These are phyloP conservation scores for Scaptomyza pallida DNA, from an alignment of 1,140 invertebrate genomes.

Conservation along the genomic window DNA sequence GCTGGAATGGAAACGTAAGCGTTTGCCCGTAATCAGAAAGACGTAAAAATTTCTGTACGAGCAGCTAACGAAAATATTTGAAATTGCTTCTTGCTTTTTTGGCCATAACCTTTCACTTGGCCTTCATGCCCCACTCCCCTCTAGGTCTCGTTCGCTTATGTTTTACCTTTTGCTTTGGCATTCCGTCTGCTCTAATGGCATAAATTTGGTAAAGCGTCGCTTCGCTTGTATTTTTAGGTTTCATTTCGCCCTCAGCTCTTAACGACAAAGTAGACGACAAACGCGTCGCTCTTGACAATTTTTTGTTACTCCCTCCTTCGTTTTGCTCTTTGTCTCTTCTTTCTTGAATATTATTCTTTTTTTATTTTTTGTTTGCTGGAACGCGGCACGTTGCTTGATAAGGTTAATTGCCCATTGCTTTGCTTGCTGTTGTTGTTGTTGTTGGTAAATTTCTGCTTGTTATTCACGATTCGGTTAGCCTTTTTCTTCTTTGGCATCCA, in stretches of 20 bases:
- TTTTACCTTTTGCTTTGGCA: conserved; percentile 51
- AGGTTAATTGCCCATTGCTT: conserved; percentile 75
- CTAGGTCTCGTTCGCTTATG: background rate
- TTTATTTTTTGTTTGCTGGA: conserved; percentile 16
- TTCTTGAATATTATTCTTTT: conserved; percentile 15
- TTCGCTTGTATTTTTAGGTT: conserved; percentile 35
- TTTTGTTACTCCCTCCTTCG: conserved; percentile 34
- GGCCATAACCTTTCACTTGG: conserved; percentile 48
- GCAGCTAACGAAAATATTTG: conserved; percentile 79
- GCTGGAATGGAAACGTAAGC: conserved; percentile 35
- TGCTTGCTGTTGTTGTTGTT: no score
- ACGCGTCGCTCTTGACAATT: conserved; percentile 24
- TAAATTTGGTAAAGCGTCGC: conserved; percentile 62
- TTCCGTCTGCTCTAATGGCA: conserved; percentile 77
- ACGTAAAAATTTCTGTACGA: conserved; percentile 76
- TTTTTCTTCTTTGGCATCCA: conserved; percentile 36
- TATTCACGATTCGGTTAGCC: conserved; percentile 41
- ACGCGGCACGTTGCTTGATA: conserved; percentile 57
- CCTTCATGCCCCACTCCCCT: background rate
- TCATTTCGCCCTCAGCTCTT: conserved; percentile 25
- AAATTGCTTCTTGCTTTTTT: conserved; percentile 75
- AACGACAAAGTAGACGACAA: conserved; percentile 34
- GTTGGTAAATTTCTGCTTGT: conserved; percentile 23
- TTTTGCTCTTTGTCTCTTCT: conserved; percentile 12
- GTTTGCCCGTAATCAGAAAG: conserved; percentile 73